Percentiles rank a stretch among this genome's conserved stretches.
phyloP scores from a whole-genome alignment of 2,797 vertebrate species.

The Lepus oiostolus region DNA sequence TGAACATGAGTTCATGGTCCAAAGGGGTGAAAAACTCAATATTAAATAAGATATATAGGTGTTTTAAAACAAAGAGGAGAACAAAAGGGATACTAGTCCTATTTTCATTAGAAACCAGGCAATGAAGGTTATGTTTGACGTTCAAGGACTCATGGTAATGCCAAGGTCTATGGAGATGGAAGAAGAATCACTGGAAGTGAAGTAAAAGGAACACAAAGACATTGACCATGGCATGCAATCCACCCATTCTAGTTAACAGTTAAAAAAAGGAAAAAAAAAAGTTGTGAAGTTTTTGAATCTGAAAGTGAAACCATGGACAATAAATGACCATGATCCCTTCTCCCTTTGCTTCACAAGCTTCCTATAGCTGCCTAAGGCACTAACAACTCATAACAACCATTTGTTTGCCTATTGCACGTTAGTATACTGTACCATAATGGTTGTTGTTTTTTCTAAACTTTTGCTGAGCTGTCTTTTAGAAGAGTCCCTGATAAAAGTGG shows the following conservation, averaged over 20 bases:
- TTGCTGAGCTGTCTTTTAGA: no score
- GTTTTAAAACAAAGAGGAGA: neutral
- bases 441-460: no score
- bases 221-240: neutral
- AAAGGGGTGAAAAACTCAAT: neutral
- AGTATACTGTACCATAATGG: no score
- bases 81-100: no score
- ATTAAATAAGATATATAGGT: neutral
- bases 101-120: neutral
- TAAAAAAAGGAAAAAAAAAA: neutral
- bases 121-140: neutral
- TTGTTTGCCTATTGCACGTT: no score
- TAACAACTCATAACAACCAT: no score
- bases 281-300: neutral
- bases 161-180: neutral
- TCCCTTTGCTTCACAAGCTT: no score
- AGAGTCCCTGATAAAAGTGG: no score
- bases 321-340: no score
- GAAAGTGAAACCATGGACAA: neutral
- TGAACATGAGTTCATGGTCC: neutral
- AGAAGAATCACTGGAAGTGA: neutral
- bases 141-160: neutral
- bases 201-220: neutral
- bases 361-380: no score
- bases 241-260: neutral